These are phyloP conservation scores for Drosophila sp. DNA, from an alignment of 1,140 invertebrate genomes.

Conservation along the genomic window DNA sequence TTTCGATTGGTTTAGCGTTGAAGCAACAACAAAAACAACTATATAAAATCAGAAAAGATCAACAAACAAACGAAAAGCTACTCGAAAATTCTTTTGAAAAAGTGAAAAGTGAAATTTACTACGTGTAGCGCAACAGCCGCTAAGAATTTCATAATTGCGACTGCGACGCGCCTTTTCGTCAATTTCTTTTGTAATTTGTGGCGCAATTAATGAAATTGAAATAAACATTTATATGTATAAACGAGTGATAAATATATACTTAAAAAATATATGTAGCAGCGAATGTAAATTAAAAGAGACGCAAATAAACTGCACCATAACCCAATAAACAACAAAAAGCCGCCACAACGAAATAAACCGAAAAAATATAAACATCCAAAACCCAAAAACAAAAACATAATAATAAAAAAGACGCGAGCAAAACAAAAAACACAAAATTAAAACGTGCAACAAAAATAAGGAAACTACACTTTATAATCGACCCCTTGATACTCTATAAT, in stretches of 20 bases:
- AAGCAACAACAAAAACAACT: slow-evolving; percentile 35
- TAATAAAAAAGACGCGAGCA: slow-evolving; percentile 55
- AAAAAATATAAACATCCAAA: slow-evolving; percentile 45
- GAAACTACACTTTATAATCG: background rate
- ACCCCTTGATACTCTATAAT: slow-evolving; percentile 7
- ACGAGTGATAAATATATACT: slow-evolving; percentile 47
- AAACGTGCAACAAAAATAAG: slow-evolving; percentile 39
- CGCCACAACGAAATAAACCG: slow-evolving; percentile 42
- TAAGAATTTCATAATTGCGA: slow-evolving; percentile 53
- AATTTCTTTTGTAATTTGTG: slow-evolving; percentile 61
- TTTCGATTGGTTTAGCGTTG: slow-evolving; percentile 42
- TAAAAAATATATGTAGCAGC: slow-evolving; percentile 10
- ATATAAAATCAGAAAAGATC: slow-evolving; percentile 27
- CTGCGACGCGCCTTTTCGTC: slow-evolving; percentile 43
- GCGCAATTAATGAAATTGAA: slow-evolving; percentile 63
- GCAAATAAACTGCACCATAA: slow-evolving; percentile 45
- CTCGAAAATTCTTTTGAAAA: slow-evolving; percentile 47
- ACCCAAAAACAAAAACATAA: slow-evolving; percentile 39
- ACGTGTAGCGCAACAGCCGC: slow-evolving; percentile 24
- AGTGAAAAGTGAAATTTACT: slow-evolving; percentile 59
- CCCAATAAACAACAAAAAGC: slow-evolving; percentile 57
- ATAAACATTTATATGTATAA: slow-evolving; percentile 45
- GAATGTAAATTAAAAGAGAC: slow-evolving; percentile 50
- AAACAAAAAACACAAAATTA: slow-evolving; percentile 61
- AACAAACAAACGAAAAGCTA: slow-evolving; percentile 41